phyloP scores from a whole-genome alignment of 2,888 invertebrate genomes.

The Lasioglossum malachurum region DNA sequence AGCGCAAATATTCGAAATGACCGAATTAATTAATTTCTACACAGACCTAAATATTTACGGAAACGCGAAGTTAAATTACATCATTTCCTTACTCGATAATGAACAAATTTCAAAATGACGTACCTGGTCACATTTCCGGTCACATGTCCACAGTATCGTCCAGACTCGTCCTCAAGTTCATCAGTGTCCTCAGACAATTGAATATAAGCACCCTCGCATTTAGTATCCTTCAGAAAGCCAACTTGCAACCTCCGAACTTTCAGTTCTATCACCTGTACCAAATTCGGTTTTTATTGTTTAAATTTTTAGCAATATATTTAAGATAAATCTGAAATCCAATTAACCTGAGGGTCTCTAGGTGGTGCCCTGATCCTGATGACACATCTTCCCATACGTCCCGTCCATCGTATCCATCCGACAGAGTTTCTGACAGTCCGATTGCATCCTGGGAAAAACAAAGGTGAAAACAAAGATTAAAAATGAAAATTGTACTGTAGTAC shows the following conservation, averaged over 20 bases:
- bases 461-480: not conserved
- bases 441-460: constrained; percentile 70
- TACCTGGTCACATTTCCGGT: constrained; percentile 79
- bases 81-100: not conserved
- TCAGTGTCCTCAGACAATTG: constrained; percentile 76
- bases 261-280: constrained; percentile 76
- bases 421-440: constrained; percentile 79
- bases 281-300: not conserved
- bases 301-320: not conserved
- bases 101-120: not conserved
- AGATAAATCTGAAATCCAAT: not conserved
- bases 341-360: constrained; percentile 78
- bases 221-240: constrained; percentile 76
- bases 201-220: constrained; percentile 78
- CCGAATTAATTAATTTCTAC: too few relatives aligned
- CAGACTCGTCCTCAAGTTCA: constrained; percentile 73
- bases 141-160: constrained; percentile 80
- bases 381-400: constrained; percentile 80
- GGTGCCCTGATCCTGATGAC: constrained; percentile 77
- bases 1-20: not conserved
- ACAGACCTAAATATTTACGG: not conserved
- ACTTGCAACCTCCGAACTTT: constrained; percentile 78
- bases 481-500: not conserved
- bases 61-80: not conserved
- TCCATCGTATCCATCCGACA: constrained; percentile 81